Conservation (phyloP, 2,797 vertebrate species). For the Gadopsis bispinosus region DNA sequence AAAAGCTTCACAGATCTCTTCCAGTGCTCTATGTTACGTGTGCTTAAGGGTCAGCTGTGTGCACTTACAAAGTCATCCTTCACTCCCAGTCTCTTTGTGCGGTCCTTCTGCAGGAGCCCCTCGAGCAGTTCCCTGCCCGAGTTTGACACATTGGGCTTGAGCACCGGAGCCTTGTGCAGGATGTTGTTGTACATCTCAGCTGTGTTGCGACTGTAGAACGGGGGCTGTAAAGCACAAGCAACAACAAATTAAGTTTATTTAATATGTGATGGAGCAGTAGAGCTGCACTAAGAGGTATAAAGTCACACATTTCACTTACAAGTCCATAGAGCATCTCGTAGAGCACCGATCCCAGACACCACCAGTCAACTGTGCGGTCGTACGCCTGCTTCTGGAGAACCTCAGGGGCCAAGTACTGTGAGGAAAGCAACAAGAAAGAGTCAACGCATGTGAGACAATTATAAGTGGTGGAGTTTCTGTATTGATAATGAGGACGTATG, state of each 20-base stretch:
- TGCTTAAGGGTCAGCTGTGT: not conserved
- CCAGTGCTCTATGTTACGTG: accelerated
- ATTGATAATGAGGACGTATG: not conserved
- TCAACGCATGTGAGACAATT: not conserved
- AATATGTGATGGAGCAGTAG: not conserved
- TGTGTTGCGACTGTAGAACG: constrained; percentile 88
- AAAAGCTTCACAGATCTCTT: not conserved
- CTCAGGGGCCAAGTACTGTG: constrained; percentile 87
- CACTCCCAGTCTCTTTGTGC: constrained; percentile 82
- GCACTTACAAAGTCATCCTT: constrained; percentile 86
- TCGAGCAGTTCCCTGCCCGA: constrained; percentile 84
- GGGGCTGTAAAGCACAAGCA: constrained; percentile 74
- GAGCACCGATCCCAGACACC: constrained; percentile 87
- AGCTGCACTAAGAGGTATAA: not conserved
- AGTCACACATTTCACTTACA: constrained; percentile 68
- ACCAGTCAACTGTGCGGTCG: constrained; percentile 88
- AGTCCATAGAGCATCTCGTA: constrained; percentile 90
- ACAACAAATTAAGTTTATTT: not conserved
- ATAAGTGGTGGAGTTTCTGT: not conserved
- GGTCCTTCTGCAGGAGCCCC: constrained; percentile 87
- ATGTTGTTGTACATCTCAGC: constrained; percentile 90
- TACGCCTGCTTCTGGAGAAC: constrained; percentile 89
- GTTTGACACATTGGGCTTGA: constrained; percentile 88
- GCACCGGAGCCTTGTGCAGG: constrained; percentile 83
- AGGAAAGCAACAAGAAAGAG: not conserved